Evolutionary conservation across 1,140 invertebrate genomes (phyloP), one percentile per base, ranked within the genome.

Genomic region (Drosophila lacteicornis): DNA sequence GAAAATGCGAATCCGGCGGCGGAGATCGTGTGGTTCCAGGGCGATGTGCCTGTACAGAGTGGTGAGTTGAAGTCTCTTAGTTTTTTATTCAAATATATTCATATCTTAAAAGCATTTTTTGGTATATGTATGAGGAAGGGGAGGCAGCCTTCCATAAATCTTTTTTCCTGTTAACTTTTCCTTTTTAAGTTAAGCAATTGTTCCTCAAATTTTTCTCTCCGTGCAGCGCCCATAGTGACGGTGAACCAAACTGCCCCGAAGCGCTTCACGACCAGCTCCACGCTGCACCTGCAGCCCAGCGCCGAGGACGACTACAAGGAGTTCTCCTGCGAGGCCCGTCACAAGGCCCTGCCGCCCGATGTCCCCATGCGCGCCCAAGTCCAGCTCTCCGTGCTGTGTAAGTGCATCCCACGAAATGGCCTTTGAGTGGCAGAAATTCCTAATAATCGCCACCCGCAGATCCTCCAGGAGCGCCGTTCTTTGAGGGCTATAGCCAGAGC

Each of bases 381-480:
- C 9, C 95, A 96, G 77, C 95, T 98, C 2, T 97, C 96, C 80
- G 97, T 98, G 33, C 94, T 97, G 80, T 98, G 97, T 98, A 94
- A 97, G 97, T 97, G n/a, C 12, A 9, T 30, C 3, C 4, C 27
- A 6, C n/a, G 33, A 8, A 15, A 15, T 12, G n/a, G 4, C 40
- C 19, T 53, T 45, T 17, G 46, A 17, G 22, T 15, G 17, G 8
- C 36, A 22, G 11, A 11, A 59, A 36, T 38, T 15, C 6, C 33
- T 43, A 63, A 55, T 67, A 62, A 56, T 30, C 19, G 17, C 40
- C 11, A n/a, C 1, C 90, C 91, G 56, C 93, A 99, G 98, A 98
- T 95, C 97, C 98, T 7, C 98, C 98, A 1, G 97, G 97, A 27
- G 94, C 95, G 0, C 98, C 98, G 5, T 97, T 97, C 93, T 99